A percentile compares a stretch with the other conserved stretches of the same genome.
Conservation (phyloP, 2,888 invertebrate genomes). For the Oeneis ivallda region DNA sequence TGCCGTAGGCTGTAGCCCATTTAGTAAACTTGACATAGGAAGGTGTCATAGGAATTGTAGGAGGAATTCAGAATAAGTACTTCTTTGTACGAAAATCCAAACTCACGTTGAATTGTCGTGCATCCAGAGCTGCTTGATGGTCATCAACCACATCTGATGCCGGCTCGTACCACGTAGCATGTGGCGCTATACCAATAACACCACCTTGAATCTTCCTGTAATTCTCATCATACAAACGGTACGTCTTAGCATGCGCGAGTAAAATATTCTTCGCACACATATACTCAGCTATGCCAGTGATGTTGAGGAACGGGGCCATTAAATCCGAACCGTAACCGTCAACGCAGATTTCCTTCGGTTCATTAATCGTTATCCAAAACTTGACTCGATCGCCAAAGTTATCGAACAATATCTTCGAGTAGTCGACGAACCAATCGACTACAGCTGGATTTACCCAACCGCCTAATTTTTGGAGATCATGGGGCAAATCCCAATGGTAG, state of each 20-base stretch:
- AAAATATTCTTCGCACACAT: constrained; percentile 76
- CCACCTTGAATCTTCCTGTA: constrained; percentile 59
- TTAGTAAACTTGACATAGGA: no score
- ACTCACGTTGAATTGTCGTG: constrained; percentile 79
- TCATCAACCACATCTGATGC: constrained; percentile 70
- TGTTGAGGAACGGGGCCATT: constrained; percentile 62
- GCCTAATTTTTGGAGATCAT: constrained; percentile 77
- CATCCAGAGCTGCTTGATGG: constrained; percentile 73
- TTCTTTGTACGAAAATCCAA: background rate
- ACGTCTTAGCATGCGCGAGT: constrained; percentile 80
- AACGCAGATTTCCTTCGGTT: constrained; percentile 70
- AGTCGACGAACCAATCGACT: constrained; percentile 74
- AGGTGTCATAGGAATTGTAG: no score
- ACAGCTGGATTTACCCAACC: constrained; percentile 78
- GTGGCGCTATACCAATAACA: constrained; percentile 59
- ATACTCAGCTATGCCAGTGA: constrained; percentile 74
- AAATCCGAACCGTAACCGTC: constrained; percentile 71
- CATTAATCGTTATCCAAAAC: constrained; percentile 83
- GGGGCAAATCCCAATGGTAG: constrained; percentile 81
- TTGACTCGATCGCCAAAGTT: constrained; percentile 77
- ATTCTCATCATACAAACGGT: constrained; percentile 67
- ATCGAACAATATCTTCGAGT: constrained; percentile 67
- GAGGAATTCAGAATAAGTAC: no score
- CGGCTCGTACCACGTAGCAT: constrained; percentile 75
- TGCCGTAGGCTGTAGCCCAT: no score